Evolutionary conservation across 2,888 invertebrate species (phyloP), one percentile per base, ranked within the genome.

Genomic region (Diaperis boleti): DNA sequence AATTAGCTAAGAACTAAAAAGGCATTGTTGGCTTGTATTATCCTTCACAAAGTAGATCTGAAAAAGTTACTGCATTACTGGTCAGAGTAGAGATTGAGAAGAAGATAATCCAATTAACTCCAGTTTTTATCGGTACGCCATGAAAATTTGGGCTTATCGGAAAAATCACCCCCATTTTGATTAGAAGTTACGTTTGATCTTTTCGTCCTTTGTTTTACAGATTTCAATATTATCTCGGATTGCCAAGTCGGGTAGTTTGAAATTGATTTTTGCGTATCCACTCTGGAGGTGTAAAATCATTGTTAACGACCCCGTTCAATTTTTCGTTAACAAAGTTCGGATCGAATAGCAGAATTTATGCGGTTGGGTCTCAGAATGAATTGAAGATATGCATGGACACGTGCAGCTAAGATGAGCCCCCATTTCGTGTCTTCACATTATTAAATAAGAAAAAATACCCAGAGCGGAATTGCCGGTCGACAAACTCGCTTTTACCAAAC

Each of bases 251-350:
- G n/a, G n/a, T 47, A 26, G 26, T 31, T 10, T 47, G 31, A 31
- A 47, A 47, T 47, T 31, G 47, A 33, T 17, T 33, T 47, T 26
- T n/a, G 15, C 1, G n/a, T n/a, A n/a, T n/a, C n/a, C n/a, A 8
- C 13, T 49, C 35, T 33, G 10, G 3, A n/a, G 10, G 15, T 20
- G 14, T 37, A 31, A 54, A 42, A 42, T 31, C 17, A 29, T 18
- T 55, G 56, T 56, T 56, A 56, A 56, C 56, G 56, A 35, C 45
- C 56, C 45, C 14, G 42, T 14, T 11, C 14, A 13, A 13, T 33
- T 44, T 26, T 33, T 56, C 56, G 56, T 56, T 56, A 56, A 56
- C 56, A 56, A 56, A 45, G 7, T 18, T 20, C 15, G 14, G n/a
- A 33, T 14, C 17, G 15, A 47, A 47, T 31, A 3, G 35, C 35